Base-by-base conservation (phyloP, 2,797 vertebrate species). In the Gambelia wislizenii region DNA sequence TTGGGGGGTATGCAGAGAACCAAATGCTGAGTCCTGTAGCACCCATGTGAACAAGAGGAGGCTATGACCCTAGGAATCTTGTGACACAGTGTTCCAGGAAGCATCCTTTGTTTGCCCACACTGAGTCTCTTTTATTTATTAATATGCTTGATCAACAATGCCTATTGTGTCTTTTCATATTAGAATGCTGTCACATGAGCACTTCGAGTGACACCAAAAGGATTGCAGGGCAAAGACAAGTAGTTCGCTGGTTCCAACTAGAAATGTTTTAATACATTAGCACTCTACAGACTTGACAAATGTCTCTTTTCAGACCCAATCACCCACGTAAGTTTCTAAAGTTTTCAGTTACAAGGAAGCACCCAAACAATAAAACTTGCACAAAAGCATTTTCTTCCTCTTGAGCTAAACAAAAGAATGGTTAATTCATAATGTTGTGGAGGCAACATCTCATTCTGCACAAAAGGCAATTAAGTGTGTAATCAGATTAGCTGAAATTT, bases 51-150 rank as follows among this genome's bases (percentile, higher is more conserved):
- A 36, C 47, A 89, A 85, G 91, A 4, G 88, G 85, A 86, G 92
- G 79, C 94, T 44, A 39, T 94, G 91, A 93, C 93, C 93, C 93
- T 93, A 93, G 87, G 90, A 94, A 92, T 95, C 96, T 94, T 95
- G 94, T 95, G 96, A 96, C 91, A 91, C 88, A 91, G 59, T 89
- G 95, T 95, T 95, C 96, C 95, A 94, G 96, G 95, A 96, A 96
- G 91, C 92, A 93, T 93, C 91, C 93, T 96, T 95, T 96, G 96
- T 96, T 96, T 95, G 95, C 94, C 93, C 88, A 96, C 95, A 95
- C 91, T 95, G 91, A 77, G 88, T 87, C 90, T 93, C 92, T 94
- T 88, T 85, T 93, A 93, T 96, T 95, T 95, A 94, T 94, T 96
- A 96, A 95, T 95, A 93, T 93, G 90, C 0, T 0, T 69, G 30